Evolutionary conservation across 2,888 invertebrate genomes (phyloP).

Genomic region (Trichopoda pennipes): DNA sequence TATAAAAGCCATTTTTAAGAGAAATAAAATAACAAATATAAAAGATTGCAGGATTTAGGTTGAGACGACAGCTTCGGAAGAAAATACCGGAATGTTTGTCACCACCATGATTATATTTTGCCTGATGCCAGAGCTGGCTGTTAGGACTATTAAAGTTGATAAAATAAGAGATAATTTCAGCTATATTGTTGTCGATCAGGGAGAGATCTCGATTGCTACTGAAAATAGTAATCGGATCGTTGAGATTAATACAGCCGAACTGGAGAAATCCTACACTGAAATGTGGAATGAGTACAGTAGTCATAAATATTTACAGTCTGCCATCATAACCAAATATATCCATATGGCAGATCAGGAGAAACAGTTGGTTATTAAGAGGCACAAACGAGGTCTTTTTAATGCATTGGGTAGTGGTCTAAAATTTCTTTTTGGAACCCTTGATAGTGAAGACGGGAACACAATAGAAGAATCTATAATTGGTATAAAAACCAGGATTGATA

Average conservation of each 20-base stretch:
- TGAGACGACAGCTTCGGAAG: neutral
- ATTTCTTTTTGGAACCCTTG: slow-evolving; percentile 26
- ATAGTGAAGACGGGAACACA: slow-evolving; percentile 2
- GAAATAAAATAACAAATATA: too few species aligned
- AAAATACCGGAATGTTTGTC: slow-evolving; percentile 3
- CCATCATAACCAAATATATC: neutral
- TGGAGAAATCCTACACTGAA: slow-evolving; percentile 14
- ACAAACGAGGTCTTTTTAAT: slow-evolving; percentile 2
- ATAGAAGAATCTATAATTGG: too few species aligned
- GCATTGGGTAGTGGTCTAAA: neutral
- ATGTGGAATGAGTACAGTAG: slow-evolving; percentile 9
- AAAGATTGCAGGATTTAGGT: neutral
- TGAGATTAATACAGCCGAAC: slow-evolving; percentile 27
- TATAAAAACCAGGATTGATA: too few species aligned
- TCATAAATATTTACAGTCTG: slow-evolving; percentile 10
- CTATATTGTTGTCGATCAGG: slow-evolving; percentile 16
- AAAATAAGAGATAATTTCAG: slow-evolving; percentile 8
- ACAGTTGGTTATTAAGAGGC: neutral
- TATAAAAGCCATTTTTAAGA: slow-evolving; percentile 43
- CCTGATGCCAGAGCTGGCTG: too few species aligned
- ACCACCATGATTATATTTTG: neutral
- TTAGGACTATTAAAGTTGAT: slow-evolving; percentile 8
- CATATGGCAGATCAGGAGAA: neutral
- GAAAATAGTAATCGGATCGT: slow-evolving; percentile 6
- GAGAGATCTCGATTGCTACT: slow-evolving; percentile 1